Conservation (phyloP, 2,797 vertebrate species). For the Cossypha heuglini region DNA sequence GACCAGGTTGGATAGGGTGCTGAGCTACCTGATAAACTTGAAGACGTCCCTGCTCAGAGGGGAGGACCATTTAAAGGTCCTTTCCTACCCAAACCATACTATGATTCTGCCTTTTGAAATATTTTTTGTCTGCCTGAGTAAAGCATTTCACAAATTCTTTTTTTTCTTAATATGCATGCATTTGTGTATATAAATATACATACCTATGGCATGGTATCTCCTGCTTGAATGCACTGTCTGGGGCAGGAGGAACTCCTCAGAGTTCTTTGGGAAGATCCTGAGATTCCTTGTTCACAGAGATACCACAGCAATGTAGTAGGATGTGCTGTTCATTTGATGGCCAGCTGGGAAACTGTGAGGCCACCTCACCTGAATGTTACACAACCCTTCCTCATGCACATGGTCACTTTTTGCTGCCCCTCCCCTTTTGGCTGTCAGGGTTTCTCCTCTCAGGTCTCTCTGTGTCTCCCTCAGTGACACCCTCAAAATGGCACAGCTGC, state of each 20-base stretch:
- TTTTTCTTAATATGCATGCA: background rate
- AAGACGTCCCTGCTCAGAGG: background rate
- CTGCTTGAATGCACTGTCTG: background rate
- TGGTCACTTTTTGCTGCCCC: background rate
- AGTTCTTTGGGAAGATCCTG: background rate
- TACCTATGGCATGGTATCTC: background rate
- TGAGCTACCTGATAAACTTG: background rate
- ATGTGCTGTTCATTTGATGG: rapidly evolving
- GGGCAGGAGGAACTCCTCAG: background rate
- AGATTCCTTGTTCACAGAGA: background rate
- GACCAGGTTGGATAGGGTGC: too few species aligned
- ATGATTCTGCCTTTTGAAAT: background rate
- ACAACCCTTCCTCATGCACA: background rate
- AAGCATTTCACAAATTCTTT: background rate
- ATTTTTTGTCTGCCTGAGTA: background rate
- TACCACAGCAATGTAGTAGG: rapidly evolving
- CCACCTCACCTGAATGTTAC: background rate
- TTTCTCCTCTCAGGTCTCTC: background rate
- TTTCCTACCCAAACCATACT: background rate
- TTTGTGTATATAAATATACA: background rate
- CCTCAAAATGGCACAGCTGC: background rate
- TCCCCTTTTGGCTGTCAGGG: background rate
- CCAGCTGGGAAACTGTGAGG: background rate
- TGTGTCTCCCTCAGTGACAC: background rate
- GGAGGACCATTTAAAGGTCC: background rate